A percentile compares a stretch with the other conserved stretches of the same genome.
Conservation (phyloP, 1,140 invertebrate species). For the Apis laboriosa region DNA sequence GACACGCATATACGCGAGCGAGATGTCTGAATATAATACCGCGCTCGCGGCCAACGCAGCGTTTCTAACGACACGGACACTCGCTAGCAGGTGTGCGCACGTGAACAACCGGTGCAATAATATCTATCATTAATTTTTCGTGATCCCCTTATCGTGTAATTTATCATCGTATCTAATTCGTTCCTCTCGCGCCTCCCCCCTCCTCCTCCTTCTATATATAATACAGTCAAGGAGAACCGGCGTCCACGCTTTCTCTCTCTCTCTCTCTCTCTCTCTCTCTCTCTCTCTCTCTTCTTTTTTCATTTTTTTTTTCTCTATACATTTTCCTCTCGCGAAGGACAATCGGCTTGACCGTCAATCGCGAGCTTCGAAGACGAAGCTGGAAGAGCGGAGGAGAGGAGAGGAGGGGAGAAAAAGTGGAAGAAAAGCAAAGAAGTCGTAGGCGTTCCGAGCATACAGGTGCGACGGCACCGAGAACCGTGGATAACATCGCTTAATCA, state of each 20-base stretch:
- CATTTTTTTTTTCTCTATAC: neutral
- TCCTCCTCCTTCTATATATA: neutral
- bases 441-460: conserved; percentile 74
- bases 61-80: conserved; percentile 39
- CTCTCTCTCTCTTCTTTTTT: too few species aligned
- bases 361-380: conserved; percentile 50
- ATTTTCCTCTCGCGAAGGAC: conserved; percentile 42
- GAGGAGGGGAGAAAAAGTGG: conserved; percentile 51
- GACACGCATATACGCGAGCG: conserved; percentile 28
- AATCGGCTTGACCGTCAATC: conserved; percentile 54
- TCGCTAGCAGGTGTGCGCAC: conserved; percentile 64
- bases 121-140: conserved; percentile 60
- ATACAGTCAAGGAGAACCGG: conserved; percentile 35
- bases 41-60: neutral
- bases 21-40: conserved; percentile 2
- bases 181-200: neutral
- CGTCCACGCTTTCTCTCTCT: too few species aligned
- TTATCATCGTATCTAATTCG: conserved; percentile 56
- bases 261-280: too few species aligned
- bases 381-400: neutral
- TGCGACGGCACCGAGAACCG: conserved; percentile 69
- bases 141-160: conserved; percentile 47
- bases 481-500: conserved; percentile 80
- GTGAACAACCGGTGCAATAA: conserved; percentile 59
- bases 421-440: conserved; percentile 62